Conservation (phyloP, 2,113 vertebrate genomes). For the Mesembrinibis cayennensis region DNA sequence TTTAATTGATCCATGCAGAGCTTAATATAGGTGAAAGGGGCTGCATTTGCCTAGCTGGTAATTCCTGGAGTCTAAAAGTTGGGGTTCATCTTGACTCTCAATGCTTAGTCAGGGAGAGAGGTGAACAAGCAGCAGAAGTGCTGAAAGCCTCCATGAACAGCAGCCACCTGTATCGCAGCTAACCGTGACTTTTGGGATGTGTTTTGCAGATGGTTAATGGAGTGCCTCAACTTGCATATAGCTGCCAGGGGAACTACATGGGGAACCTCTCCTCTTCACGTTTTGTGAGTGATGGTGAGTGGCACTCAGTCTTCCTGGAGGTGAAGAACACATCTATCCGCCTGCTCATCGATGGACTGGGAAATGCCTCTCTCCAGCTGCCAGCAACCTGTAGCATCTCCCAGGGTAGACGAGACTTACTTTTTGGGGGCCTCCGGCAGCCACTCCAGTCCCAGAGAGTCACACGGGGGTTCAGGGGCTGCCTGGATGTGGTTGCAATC, state of each 20-base stretch:
- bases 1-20: neutral
- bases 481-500: constrained; percentile 82
- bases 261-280: constrained; percentile 64
- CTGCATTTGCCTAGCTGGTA: neutral
- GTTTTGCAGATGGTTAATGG: constrained; percentile 80
- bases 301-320: constrained; percentile 86
- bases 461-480: constrained; percentile 81
- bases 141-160: neutral
- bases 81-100: neutral
- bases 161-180: neutral
- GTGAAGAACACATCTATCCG: constrained; percentile 73
- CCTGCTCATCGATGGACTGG: constrained; percentile 76
- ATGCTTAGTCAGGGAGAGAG: neutral
- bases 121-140: neutral
- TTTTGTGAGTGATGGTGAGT: constrained; percentile 76
- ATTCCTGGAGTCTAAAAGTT: neutral
- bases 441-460: neutral
- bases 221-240: constrained; percentile 78
- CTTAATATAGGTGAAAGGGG: neutral
- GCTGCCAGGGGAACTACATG: constrained; percentile 67
- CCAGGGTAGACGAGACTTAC: constrained; percentile 68
- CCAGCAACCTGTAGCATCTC: constrained; percentile 73
- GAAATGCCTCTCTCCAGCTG: constrained; percentile 58
- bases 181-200: neutral
- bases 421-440: constrained; percentile 76